Conservation (phyloP, 2,797 vertebrate genomes). For the Fringilla coelebs region DNA sequence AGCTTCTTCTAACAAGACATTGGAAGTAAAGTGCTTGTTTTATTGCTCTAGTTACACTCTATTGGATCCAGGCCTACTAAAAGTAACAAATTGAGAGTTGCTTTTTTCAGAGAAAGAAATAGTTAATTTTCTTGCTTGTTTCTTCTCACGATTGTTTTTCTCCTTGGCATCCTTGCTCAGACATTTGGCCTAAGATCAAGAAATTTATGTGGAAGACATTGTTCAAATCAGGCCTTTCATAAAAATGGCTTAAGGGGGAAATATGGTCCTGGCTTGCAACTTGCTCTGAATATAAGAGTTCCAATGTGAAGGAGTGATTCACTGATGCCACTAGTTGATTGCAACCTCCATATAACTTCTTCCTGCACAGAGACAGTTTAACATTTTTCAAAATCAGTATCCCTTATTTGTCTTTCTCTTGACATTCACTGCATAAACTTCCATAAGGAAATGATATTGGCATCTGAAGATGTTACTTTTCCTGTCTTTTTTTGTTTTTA, state of each 20-base stretch:
- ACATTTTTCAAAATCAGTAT: neutral
- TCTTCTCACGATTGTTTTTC: neutral
- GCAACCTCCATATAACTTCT: neutral
- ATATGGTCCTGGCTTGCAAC: neutral
- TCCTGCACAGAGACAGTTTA: neutral
- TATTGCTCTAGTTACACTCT: neutral
- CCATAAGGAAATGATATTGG: neutral
- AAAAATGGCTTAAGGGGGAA: neutral
- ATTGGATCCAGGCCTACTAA: neutral
- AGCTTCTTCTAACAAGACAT: neutral
- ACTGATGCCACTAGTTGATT: neutral
- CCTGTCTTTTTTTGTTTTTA: neutral
- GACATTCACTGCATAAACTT: neutral
- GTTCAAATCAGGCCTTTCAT: neutral
- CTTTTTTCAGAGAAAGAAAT: neutral
- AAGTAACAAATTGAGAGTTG: neutral
- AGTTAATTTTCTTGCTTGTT: neutral
- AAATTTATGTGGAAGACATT: neutral
- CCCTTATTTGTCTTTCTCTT: neutral
- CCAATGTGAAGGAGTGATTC: neutral
- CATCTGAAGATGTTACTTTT: neutral
- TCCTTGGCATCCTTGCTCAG: neutral
- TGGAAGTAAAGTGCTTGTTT: neutral
- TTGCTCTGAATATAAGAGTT: neutral
- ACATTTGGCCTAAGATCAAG: neutral